A percentile compares a stretch with the other conserved stretches of the same genome.
Conservation (phyloP, 2,113 vertebrate genomes). For the Gorsachius goisagi region DNA sequence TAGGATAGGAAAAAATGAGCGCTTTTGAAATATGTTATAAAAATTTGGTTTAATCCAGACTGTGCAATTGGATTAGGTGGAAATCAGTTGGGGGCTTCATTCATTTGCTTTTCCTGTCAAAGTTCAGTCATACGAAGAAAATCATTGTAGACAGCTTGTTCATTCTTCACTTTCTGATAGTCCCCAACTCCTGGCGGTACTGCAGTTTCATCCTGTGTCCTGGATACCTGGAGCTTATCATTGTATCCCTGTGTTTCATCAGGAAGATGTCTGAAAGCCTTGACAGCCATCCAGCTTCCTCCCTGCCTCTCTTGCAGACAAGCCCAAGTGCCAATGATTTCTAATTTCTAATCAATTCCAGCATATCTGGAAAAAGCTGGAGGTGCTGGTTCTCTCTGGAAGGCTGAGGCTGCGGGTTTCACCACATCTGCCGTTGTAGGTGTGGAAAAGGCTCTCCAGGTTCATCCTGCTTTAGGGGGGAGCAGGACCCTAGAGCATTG, state of each 20-base stretch:
- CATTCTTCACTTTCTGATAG: neutral
- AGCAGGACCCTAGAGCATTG: neutral
- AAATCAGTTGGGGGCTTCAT: neutral
- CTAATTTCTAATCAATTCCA: too few species aligned
- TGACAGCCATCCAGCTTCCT: neutral
- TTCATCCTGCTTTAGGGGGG: neutral
- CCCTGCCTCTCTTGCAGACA: neutral
- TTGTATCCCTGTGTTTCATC: neutral
- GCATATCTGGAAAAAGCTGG: rapidly evolving
- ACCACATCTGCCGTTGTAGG: neutral
- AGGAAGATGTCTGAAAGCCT: neutral
- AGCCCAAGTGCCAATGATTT: neutral
- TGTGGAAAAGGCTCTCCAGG: neutral
- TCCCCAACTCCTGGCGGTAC: neutral
- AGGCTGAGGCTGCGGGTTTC: neutral
- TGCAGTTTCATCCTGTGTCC: neutral
- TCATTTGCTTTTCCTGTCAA: neutral
- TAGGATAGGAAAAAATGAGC: neutral
- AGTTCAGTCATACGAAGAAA: neutral
- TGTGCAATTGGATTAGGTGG: slow-evolving; percentile 3
- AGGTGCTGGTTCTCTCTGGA: neutral
- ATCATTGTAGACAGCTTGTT: neutral
- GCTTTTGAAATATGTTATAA: neutral
- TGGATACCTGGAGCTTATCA: neutral
- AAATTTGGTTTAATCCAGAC: neutral